phyloP scores from a whole-genome alignment of 2,113 vertebrate genomes.

The Bombycilla garrulus region DNA sequence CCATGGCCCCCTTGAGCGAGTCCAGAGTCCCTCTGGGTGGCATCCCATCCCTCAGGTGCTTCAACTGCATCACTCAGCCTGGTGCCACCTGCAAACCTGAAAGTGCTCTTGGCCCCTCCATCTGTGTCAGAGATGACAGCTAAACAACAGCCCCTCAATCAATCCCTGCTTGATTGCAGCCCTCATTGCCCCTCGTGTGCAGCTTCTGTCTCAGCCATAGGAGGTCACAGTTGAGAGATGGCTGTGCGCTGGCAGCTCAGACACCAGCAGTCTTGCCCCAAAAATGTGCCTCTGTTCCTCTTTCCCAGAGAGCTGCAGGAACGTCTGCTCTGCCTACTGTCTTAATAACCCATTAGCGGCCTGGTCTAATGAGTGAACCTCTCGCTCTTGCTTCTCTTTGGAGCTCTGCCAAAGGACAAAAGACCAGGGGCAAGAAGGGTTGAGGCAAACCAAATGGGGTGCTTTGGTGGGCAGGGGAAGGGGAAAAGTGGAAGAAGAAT shows the following conservation, averaged over 20 bases:
- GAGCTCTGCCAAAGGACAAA: slow-evolving; percentile 67
- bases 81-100: background rate
- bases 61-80: accelerated
- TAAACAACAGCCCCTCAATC: background rate
- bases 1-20: accelerated
- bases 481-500: background rate
- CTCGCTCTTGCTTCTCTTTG: slow-evolving; percentile 43
- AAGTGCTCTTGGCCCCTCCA: background rate
- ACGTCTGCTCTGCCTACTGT: slow-evolving; percentile 8
- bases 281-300: background rate
- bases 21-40: background rate
- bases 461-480: background rate
- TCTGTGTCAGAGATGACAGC: background rate
- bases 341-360: slow-evolving; percentile 59
- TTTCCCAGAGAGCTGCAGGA: slow-evolving; percentile 53
- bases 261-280: background rate
- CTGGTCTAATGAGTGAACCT: slow-evolving; percentile 60
- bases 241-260: background rate
- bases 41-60: background rate
- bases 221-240: background rate
- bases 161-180: background rate
- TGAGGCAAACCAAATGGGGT: background rate
- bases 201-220: background rate
- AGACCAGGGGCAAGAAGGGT: slow-evolving; percentile 41
- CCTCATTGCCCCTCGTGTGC: accelerated